phyloP scores from a whole-genome alignment of 2,113 vertebrate species.

The Cinclus cinclus region DNA sequence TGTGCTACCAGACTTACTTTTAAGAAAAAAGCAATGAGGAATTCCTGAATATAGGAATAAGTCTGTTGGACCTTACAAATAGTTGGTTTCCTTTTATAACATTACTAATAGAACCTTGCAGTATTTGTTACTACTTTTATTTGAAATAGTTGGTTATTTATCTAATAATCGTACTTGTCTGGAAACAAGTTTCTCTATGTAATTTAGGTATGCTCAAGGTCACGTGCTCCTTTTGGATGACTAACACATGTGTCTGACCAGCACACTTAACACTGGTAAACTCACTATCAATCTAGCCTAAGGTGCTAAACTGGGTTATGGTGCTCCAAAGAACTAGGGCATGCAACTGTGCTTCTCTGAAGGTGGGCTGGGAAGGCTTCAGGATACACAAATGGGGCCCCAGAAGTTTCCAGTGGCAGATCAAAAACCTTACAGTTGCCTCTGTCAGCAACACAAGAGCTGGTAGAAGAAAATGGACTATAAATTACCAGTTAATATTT shows the following conservation, averaged over 20 bases:
- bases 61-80: background rate
- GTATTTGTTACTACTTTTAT: background rate
- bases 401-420: background rate
- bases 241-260: rapidly evolving
- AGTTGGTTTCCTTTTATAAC: background rate
- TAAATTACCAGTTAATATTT: background rate
- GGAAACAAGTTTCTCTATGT: background rate
- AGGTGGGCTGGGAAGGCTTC: background rate
- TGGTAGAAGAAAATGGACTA: background rate
- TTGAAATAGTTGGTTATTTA: background rate
- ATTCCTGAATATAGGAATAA: background rate
- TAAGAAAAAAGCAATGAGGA: background rate
- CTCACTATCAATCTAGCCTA: background rate
- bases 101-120: background rate
- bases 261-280: background rate
- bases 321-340: background rate
- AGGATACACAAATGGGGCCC: background rate
- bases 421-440: background rate
- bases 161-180: background rate
- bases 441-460: background rate
- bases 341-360: background rate
- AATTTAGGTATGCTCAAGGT: background rate
- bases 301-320: background rate
- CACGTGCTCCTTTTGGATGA: background rate
- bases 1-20: background rate